Conservation (phyloP, 1,140 invertebrate genomes). For the Arion vulgaris region DNA sequence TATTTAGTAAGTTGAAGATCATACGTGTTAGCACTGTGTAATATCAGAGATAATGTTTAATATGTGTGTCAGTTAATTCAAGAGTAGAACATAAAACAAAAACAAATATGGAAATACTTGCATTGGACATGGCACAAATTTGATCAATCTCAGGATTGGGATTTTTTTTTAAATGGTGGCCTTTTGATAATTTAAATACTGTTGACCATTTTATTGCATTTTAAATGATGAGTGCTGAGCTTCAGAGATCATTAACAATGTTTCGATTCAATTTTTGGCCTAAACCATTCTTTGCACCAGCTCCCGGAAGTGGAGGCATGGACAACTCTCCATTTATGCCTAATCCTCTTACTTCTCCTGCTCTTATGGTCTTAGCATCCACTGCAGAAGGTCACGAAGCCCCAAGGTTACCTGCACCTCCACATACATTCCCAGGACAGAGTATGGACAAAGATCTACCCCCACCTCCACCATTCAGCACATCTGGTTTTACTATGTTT, state of each 20-base stretch:
- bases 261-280: slow-evolving; percentile 71
- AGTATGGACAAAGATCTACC: slow-evolving; percentile 58
- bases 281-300: slow-evolving; percentile 67
- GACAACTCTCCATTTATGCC: slow-evolving; percentile 81
- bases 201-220: neutral
- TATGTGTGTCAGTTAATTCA: neutral
- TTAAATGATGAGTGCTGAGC: slow-evolving; percentile 48
- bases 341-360: slow-evolving; percentile 83
- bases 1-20: too few relatives aligned
- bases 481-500: slow-evolving; percentile 63
- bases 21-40: too few relatives aligned
- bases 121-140: neutral
- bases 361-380: slow-evolving; percentile 84
- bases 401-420: slow-evolving; percentile 50
- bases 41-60: too few relatives aligned
- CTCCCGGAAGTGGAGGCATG: slow-evolving; percentile 72
- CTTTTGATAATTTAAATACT: neutral
- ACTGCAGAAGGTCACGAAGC: slow-evolving; percentile 82
- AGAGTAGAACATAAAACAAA: neutral
- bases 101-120: neutral
- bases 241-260: slow-evolving; percentile 62
- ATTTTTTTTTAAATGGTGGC: neutral
- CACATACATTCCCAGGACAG: slow-evolving; percentile 56
- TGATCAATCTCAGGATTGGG: neutral
- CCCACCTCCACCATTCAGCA: slow-evolving; percentile 51